Evolutionary conservation across 2,888 invertebrate species (phyloP), one percentile per base, ranked within the genome.

Genomic region (Dryocosmus kuriphilus): DNA sequence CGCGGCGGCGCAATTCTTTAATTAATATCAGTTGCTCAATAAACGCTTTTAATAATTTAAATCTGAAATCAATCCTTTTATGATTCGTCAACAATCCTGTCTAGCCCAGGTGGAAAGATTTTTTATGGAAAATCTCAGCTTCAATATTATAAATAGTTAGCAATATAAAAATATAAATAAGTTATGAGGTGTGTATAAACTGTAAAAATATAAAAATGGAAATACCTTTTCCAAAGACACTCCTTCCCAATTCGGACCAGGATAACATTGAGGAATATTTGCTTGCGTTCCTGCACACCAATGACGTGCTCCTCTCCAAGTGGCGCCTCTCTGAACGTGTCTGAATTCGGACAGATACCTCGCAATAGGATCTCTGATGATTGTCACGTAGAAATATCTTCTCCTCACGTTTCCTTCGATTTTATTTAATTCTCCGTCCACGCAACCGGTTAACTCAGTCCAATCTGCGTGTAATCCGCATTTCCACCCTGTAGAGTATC

Each of bases 381-480:
- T 94, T 7, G 99, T 98, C 85, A 99, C 97, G 93, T 98, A 99
- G 93, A 98, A 98, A 92, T 98, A 99, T 87, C 99, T 94, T 87
- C 97, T 93, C 88, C 96, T 96, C 1, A 96, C 94, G 77, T 95
- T 95, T 7, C 96, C 97, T 92, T 99, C 98, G 89, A 97, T 96
- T 91, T 97, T 96, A 92, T 98, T 97, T 89, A 99, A 93, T 89
- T 97, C 97, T 35, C 95, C 95, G 89, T 98, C 97, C 57, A 98
- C 98, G 92, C 98, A 98, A 85, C 94, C 94, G 14, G 97, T 98
- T 84, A 99, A 92, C 93, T 99, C 99, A 3, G 99, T 99, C 96
- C 98, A 99, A 93, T 99, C 99, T 35, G 99, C 98, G 91, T 99
- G 99, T 67, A 99, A 94, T 75, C 99, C 99, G 92, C 99, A 99